A percentile compares a stretch with the other conserved stretches of the same genome.
phyloP scores from a whole-genome alignment of 2,888 invertebrate genomes.

The Megaustenia siamemsis region DNA sequence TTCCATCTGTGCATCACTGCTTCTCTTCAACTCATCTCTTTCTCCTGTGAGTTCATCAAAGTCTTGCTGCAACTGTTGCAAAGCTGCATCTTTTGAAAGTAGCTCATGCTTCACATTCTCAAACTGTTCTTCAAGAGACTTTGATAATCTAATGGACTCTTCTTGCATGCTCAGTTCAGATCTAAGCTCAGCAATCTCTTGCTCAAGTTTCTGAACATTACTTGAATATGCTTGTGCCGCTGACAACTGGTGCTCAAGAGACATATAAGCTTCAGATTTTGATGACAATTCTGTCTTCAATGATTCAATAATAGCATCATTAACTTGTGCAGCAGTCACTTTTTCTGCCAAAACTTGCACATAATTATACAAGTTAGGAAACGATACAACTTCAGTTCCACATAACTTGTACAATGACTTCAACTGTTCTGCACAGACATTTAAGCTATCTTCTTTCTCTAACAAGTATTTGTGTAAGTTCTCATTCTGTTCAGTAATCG shows the following conservation, averaged over 20 bases:
- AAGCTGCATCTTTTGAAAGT: conserved; percentile 7
- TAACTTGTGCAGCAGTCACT: background rate
- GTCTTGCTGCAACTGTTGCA: conserved; percentile 21
- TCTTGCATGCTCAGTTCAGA: conserved; percentile 32
- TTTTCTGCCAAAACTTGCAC: conserved; percentile 25
- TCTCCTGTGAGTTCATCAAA: background rate
- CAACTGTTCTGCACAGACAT: conserved; percentile 14
- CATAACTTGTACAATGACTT: conserved; percentile 3
- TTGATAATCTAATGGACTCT: background rate
- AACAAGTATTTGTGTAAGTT: background rate
- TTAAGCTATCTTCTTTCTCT: conserved; percentile 6
- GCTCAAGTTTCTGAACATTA: conserved; percentile 17
- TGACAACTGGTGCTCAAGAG: conserved; percentile 18
- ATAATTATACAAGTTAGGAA: conserved; percentile 9
- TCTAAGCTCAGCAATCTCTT: conserved; percentile 31
- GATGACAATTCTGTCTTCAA: conserved; percentile 33
- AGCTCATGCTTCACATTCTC: conserved; percentile 47
- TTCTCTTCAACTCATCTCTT: conserved; percentile 32
- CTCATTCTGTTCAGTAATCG: conserved; percentile 5
- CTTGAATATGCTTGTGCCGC: conserved; percentile 3
- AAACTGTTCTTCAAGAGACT: conserved; percentile 39
- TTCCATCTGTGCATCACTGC: background rate
- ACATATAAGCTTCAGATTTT: conserved; percentile 7
- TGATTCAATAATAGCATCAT: background rate
- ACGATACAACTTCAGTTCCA: conserved; percentile 8